Evolutionary conservation across 2,888 invertebrate genomes (phyloP), one percentile per base, ranked within the genome.

Genomic region (Orthonevra nobilis): DNA sequence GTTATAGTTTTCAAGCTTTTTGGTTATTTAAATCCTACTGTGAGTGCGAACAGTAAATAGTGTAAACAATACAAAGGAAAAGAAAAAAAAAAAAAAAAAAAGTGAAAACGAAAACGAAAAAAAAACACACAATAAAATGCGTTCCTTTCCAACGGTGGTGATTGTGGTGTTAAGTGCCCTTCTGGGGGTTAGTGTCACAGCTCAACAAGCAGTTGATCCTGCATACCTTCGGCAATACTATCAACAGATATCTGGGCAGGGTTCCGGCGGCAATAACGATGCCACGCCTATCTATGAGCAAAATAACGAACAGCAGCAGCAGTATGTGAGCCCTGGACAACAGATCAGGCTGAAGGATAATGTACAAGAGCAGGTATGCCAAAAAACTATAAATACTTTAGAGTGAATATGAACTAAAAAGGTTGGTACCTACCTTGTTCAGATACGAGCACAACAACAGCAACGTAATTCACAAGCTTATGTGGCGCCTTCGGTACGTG

Each of bases 311-410:
- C 86, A 85, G 89, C 84, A 85, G 32, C 87, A 89, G 88, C 88
- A 90, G 87, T 89, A 89, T 58, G 89, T 90, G 70, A 89, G 87
- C 34, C 89, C 90, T 20, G 90, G 86, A 82, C 90, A 90, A 81
- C 89, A 90, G 83, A 85, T 90, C 73, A 86, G 89, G 48, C 82
- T 89, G 1, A 89, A 89, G 83, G 89, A 89, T 82, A 87, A 86
- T 23, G 88, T 87, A 12, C 86, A 86, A 38, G 89, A 88, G 36
- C 89, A 86, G 83, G 85, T 86, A 84, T 70, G 54, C 4, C 15
- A 30, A 19, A 7, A 9, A 10, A 14, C 6, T 23, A 40, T 5
- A 32, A 15, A 4, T 7, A 48, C 17, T 12, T 38, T 30, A 72
- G 15, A 66, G n/a, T n/a, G n/a, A n/a, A n/a, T n/a, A n/a, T n/a